Evolutionary conservation across 2,113 vertebrate genomes (phyloP), one percentile per base, ranked within the genome.

Genomic region (Takifugu flavidus): DNA sequence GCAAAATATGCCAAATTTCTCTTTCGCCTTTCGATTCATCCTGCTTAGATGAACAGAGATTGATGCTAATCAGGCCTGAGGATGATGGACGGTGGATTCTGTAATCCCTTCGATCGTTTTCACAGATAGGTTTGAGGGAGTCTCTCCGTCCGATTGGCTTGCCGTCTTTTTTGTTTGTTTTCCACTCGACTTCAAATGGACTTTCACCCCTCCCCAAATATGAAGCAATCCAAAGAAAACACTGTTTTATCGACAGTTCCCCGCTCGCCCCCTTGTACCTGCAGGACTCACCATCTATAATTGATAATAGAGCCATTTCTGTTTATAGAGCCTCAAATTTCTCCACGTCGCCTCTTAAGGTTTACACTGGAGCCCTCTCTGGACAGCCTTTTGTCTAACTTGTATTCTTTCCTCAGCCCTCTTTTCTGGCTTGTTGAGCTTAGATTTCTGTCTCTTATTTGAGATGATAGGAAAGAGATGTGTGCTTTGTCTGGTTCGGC

Each of bases 301-400:
- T 79, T 86, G 82, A 82, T 77, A 74, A 82, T 80, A 68, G 53
- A 49, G 59, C 51, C 53, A 0, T 49, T 65, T 60, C 31, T 43
- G 53, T 80, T 68, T 82, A 67, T 65, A 75, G 68, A 62, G 49
- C 46, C 59, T 50, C 46, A 10, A 28, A 34, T 54, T 80, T 77
- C 45, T 79, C 79, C 55, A 28, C 59, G 64, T 56, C 65, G 25
- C 62, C 25, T 29, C 13, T 63, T 58, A 57, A 68, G 62, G 59
- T 31, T 52, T 25, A 28, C 46, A 2, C 5, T 12, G 7, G 0
- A 25, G 25, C 25, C 49, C 25, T 50, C 10, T 50, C 49, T 50
- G 25, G 8, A 27, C 25, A 49, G n/a, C 45, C 15, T 64, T 13
- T n/a, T 0, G 53, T 49, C 25, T 39, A 15, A 13, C 28, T 52